phyloP scores from a whole-genome alignment of 2,888 invertebrate species.

The Willowsia nigromaculata region DNA sequence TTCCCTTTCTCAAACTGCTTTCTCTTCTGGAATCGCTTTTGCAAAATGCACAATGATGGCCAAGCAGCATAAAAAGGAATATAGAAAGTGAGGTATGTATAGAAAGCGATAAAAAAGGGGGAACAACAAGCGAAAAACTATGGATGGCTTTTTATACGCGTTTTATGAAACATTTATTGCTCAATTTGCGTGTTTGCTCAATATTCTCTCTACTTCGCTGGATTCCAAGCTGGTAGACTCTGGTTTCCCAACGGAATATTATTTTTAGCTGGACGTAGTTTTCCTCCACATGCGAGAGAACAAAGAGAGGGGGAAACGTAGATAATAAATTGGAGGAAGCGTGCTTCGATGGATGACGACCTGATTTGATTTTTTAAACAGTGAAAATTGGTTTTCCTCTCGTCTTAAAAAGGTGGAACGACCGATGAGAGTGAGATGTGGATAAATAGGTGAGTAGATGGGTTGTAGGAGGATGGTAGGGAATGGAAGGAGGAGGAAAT shows the following conservation, averaged over 20 bases:
- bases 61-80: no score
- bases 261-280: not conserved
- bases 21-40: not conserved
- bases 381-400: not conserved
- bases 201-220: not conserved
- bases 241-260: not conserved
- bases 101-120: not conserved
- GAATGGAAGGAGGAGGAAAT: not conserved
- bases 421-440: not conserved
- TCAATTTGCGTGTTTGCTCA: conserved; percentile 32
- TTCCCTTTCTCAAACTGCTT: not conserved
- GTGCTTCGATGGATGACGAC: not conserved
- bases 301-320: not conserved
- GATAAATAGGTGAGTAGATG: no score
- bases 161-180: conserved; percentile 46
- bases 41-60: no score
- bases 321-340: not conserved
- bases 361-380: not conserved
- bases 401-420: not conserved
- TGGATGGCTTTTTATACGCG: conserved; percentile 9
- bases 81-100: no score
- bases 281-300: no score
- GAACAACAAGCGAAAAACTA: not conserved
- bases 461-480: not conserved
- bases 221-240: not conserved